Evolutionary conservation across 1,140 invertebrate species (phyloP), one percentile per base, ranked within the genome.

Genomic region (Ylistrum balloti): DNA sequence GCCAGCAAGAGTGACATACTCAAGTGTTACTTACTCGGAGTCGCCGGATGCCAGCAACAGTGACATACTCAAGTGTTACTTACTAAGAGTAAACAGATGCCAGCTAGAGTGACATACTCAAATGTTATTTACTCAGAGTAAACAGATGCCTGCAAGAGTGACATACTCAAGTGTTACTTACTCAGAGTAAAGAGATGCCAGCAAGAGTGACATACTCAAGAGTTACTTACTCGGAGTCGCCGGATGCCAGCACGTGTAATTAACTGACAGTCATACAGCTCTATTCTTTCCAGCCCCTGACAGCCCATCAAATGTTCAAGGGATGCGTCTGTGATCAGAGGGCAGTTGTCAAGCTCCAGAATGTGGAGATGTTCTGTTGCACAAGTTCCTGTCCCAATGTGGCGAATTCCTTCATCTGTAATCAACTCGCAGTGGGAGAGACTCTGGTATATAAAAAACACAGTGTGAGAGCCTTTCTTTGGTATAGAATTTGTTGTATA

Each of bases 181-280:
- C n/a, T n/a, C n/a, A n/a, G n/a, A n/a, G n/a, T n/a, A n/a, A n/a
- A n/a, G n/a, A n/a, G n/a, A n/a, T n/a, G n/a, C n/a, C n/a, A n/a
- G n/a, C n/a, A n/a, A n/a, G n/a, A n/a, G n/a, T n/a, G n/a, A n/a
- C n/a, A n/a, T n/a, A n/a, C n/a, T 38, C 35, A 13, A 88, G n/a
- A 45, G 11, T 22, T 20, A 93, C 93, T 94, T 97, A 99, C 99
- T 97, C 98, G 97, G 92, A 99, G 97, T 97, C 98, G 98, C 95
- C 98, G 97, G 96, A 99, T 99, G 93, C 99, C 99, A 95, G 98
- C 98, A 96, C 99, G 97, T 20, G 99, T 99, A 93, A 99, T 99
- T 90, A 99, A 97, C 97, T 99, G 99, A 97, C 99, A 99, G 97
- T 99, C 99, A 96, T 99, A 99, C 85, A 99, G 97, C 96, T 99